Evolutionary conservation across 2,888 invertebrate species (phyloP).

Genomic region (Sisyra terminalis): DNA sequence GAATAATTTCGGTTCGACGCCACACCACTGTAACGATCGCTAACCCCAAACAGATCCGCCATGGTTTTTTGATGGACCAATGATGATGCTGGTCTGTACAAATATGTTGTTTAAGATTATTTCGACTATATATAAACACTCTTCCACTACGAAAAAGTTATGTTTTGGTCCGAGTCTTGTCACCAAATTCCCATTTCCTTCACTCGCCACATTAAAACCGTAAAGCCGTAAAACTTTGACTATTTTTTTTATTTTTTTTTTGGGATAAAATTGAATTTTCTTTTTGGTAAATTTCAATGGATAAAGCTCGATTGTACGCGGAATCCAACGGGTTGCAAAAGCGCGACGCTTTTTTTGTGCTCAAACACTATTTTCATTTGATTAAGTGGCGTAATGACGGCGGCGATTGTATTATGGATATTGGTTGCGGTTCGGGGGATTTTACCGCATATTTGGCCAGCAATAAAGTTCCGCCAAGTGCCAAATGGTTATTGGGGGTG

Average conservation of each 20-base stretch:
- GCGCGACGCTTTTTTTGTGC: conserved; percentile 41
- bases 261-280: conserved; percentile 8
- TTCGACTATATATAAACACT: too few species aligned
- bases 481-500: conserved; percentile 37
- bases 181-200: too few species aligned
- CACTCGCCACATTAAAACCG: too few species aligned
- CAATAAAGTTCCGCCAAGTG: conserved; percentile 39
- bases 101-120: too few species aligned
- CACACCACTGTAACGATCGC: too few species aligned
- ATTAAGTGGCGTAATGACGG: conserved; percentile 37
- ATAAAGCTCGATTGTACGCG: conserved; percentile 49
- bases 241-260: conserved; percentile 9
- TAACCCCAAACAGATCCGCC: too few species aligned
- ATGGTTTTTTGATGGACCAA: too few species aligned
- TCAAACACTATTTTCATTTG: conserved; percentile 42
- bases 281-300: conserved; percentile 26
- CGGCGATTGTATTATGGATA: conserved; percentile 40
- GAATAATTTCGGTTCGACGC: too few species aligned
- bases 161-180: too few species aligned
- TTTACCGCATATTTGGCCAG: conserved; percentile 46
- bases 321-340: conserved; percentile 50
- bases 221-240: too few species aligned
- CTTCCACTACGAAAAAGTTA: too few species aligned
- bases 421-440: conserved; percentile 61
- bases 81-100: too few species aligned